Base-by-base conservation (phyloP, 37 sponge, comb jelly and placozoan genomes). In the Halichondria panicea region DNA sequence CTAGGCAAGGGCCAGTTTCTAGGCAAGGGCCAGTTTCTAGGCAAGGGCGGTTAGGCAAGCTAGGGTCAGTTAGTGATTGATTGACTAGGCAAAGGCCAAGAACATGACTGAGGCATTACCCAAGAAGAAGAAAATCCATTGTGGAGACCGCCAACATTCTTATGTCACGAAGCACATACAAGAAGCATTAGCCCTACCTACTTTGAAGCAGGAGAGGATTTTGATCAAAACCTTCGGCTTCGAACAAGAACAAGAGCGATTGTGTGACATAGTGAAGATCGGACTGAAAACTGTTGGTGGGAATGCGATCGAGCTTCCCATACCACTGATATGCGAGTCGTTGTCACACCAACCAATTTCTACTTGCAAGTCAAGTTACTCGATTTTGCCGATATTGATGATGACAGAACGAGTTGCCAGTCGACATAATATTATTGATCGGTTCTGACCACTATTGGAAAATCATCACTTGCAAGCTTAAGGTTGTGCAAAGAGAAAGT, bases 171-270 rank as follows among this genome's bases (percentile, higher is more conserved):
- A 9, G 58, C 30, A 12, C 5, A 21, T 31, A 18, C 11, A 48
- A 15, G 15, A 48, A 15, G 52, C 52, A 11, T 48, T 48, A 48
- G 11, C 52, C 15, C 52, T 48, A 11, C 38, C 24, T 31, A 38
- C 67, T 21, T 22, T 21, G 3, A 34, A 39, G 36, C 12, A 33
- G 55, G 37, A 66, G 68, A 15, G 28, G 19, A 34, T 66, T 13
- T 66, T 43, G 15, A 30, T 78, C 31, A 24, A 28, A 25, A 78
- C 78, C 46, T 78, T 78, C 54, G 68, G 78, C 30, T 65, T 68
- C 22, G 32, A 65, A 4, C 21, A 42, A 62, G 68, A 28, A 9
- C 56, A 33, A 33, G 63, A 27, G 65, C 33, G 52, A 62, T 12
- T 4, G 22, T 62, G 62, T 63, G 52, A 48, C 15, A 15, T 48